Evolutionary conservation across 1,140 invertebrate species (phyloP).

Genomic region (Drosophila orena): DNA sequence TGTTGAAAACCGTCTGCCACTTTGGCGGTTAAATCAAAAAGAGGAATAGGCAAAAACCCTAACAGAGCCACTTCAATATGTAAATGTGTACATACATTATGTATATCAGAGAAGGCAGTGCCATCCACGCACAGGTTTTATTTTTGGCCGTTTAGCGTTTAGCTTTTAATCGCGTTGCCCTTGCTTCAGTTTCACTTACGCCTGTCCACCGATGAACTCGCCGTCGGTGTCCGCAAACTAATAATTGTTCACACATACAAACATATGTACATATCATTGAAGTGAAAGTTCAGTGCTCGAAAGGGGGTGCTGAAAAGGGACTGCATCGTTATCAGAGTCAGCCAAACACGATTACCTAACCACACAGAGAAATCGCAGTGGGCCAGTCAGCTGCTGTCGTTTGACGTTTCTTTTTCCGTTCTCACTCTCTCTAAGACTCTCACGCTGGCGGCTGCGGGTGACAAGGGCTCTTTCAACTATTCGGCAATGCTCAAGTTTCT

Average conservation of each 20-base stretch:
- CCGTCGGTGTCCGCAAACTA: too few species aligned
- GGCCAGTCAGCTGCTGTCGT: conserved; percentile 62
- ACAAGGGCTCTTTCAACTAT: conserved; percentile 51
- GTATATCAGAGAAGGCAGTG: neutral
- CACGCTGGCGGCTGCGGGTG: conserved; percentile 60
- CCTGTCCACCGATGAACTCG: neutral
- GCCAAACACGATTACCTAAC: conserved; percentile 36
- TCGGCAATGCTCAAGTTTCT: conserved; percentile 70
- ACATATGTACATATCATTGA: neutral
- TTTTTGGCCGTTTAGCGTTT: conserved; percentile 28
- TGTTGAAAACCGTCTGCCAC: conserved; percentile 1
- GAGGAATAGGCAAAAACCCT: neutral
- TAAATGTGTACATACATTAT: neutral
- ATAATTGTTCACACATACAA: neutral
- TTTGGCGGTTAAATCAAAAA: conserved; percentile 20
- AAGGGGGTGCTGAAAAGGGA: neutral
- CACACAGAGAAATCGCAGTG: conserved; percentile 24
- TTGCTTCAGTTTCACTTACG: neutral
- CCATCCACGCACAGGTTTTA: conserved; percentile 38
- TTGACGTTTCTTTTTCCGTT: conserved; percentile 37
- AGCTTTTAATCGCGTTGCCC: neutral
- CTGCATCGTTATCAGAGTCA: neutral
- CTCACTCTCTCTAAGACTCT: conserved; percentile 33
- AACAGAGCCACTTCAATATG: neutral
- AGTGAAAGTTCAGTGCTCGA: neutral